A percentile compares a stretch with the other conserved stretches of the same genome.
Conservation (phyloP, 2,888 invertebrate genomes). For the Linnaemya vulpina region DNA sequence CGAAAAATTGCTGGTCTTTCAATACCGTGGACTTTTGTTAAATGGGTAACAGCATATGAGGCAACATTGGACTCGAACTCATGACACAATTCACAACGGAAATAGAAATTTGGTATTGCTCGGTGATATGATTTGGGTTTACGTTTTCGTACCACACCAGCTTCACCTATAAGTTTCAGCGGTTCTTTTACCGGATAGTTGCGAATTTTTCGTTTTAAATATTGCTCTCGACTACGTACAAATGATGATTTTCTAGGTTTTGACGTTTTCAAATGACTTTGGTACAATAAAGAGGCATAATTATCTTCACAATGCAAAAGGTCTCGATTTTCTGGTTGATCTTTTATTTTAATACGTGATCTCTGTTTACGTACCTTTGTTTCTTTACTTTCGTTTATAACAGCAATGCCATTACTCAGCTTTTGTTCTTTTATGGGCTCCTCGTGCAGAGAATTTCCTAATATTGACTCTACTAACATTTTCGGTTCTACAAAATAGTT, state of each 20-base stretch:
- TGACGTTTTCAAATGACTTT: constrained; percentile 58
- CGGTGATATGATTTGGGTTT: constrained; percentile 65
- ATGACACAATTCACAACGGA: constrained; percentile 66
- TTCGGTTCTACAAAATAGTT: constrained; percentile 56
- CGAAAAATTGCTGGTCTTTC: constrained; percentile 67
- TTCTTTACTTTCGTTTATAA: constrained; percentile 17
- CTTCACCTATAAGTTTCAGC: constrained; percentile 63
- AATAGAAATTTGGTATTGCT: constrained; percentile 70
- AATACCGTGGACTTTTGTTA: constrained; percentile 60
- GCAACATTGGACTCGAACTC: constrained; percentile 70
- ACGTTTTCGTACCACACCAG: constrained; percentile 66
- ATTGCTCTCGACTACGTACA: constrained; percentile 65
- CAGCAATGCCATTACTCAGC: not conserved
- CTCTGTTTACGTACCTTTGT: constrained; percentile 23
- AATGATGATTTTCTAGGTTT: constrained; percentile 63
- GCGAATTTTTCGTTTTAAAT: constrained; percentile 68
- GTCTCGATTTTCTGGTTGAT: not conserved
- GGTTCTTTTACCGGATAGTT: constrained; percentile 67
- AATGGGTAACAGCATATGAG: constrained; percentile 62
- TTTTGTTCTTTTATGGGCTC: not conserved
- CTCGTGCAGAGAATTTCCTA: constrained; percentile 40
- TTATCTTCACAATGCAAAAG: constrained; percentile 13
- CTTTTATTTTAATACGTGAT: constrained; percentile 43
- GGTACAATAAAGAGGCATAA: constrained; percentile 54
- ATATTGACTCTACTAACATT: constrained; percentile 64